Conservation (phyloP, 2,888 invertebrate genomes). For the Notodonta ziczac region DNA sequence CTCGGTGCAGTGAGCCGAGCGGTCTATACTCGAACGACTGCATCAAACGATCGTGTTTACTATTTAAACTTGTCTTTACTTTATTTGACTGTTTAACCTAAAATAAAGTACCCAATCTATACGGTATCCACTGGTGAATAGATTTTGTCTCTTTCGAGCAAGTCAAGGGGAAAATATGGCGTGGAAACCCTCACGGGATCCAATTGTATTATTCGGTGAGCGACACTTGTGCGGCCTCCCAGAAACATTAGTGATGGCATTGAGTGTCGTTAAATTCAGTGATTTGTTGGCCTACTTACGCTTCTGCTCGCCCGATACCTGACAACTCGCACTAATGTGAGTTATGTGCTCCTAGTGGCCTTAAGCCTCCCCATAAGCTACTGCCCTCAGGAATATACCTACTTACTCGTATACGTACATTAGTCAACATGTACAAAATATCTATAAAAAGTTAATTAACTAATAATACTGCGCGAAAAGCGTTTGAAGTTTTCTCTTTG, state of each 20-base stretch:
- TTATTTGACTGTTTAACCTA: too few relatives aligned
- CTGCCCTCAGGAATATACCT: not conserved
- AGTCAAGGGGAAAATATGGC: constrained; percentile 46
- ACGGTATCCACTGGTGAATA: not conserved
- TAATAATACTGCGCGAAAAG: too few relatives aligned
- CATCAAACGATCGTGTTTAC: too few relatives aligned
- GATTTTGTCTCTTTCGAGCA: constrained; percentile 24
- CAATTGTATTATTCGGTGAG: constrained; percentile 70
- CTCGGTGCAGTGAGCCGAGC: too few relatives aligned
- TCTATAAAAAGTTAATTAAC: too few relatives aligned
- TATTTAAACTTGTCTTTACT: too few relatives aligned
- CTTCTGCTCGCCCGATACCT: constrained; percentile 28
- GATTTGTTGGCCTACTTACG: constrained; percentile 57
- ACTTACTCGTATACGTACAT: too few relatives aligned
- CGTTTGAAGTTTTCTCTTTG: not conserved
- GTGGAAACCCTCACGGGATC: constrained; percentile 53
- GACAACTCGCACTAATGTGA: constrained; percentile 22
- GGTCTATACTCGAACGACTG: too few relatives aligned
- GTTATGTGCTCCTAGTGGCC: constrained; percentile 17
- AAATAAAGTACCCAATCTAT: too few relatives aligned
- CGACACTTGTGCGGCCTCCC: constrained; percentile 72
- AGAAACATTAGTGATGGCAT: constrained; percentile 67
- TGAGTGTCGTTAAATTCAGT: constrained; percentile 63
- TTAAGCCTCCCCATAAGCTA: constrained; percentile 2
- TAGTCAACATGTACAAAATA: too few relatives aligned